Evolutionary conservation across 2,888 invertebrate genomes (phyloP), one percentile per base, ranked within the genome.

Genomic region (Agrotis segetum): DNA sequence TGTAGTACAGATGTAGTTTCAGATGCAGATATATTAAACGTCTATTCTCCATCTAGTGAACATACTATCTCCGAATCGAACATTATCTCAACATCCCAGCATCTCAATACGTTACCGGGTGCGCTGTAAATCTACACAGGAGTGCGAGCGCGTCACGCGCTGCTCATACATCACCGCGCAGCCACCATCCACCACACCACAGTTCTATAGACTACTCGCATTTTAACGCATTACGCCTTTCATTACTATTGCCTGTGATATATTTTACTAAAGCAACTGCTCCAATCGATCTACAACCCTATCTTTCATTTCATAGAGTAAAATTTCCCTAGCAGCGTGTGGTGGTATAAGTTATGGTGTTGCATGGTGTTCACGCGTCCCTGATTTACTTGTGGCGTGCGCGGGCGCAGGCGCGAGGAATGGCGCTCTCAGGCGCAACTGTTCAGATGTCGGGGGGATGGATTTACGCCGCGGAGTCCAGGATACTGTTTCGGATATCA

Each of bases 331-430:
- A 21, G 52, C 34, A 11, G 14, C 6, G 7, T 17, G 11, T 13
- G n/a, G 40, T 16, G 24, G 70, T 58, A 70, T 84, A 86, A 82
- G 77, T 79, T 81, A 78, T 80, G 74, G 71, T 65, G 70, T 79
- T 81, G 71, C 83, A 77, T 81, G 79, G 74, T 83, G 77, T 87
- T 88, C 88, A 86, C 87, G 85, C 87, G 85, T 68, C 73, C 78
- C 88, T 88, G 89, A 88, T 88, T 88, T 88, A 89, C 87, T 84
- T 82, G 73, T 74, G 76, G 81, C 77, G 77, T 74, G 85, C 84
- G 84, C 82, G 66, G 67, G 70, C 68, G 85, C 85, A 68, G 64
- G 70, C 68, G 85, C 82, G 68, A 74, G 85, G 84, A 84, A 88
- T 85, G 83, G 74, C 78, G 74, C 81, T 86, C 85, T 88, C 87